phyloP scores from a whole-genome alignment of 2,888 invertebrate species.

The Eupeodes luniger region DNA sequence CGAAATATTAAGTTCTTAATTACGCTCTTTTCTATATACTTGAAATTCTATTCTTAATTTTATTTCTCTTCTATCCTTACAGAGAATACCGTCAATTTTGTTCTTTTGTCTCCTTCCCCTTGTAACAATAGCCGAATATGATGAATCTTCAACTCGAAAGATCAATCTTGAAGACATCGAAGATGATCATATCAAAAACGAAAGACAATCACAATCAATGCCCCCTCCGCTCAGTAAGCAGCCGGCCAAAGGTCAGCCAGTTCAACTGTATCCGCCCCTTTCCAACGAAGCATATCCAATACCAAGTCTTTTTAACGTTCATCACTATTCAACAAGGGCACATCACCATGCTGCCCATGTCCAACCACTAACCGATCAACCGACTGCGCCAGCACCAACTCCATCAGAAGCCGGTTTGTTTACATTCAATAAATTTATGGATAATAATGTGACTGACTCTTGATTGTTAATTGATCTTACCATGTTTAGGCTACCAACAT shows the following conservation, averaged over 20 bases:
- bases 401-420: constrained; percentile 72
- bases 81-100: constrained; percentile 50
- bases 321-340: constrained; percentile 52
- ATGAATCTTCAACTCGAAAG: constrained; percentile 83
- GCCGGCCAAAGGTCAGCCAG: constrained; percentile 71
- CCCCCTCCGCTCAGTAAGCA: constrained; percentile 65
- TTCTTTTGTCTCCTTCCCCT: constrained; percentile 53
- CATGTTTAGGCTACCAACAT: constrained; percentile 64
- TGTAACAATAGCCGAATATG: constrained; percentile 67
- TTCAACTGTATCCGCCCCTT: constrained; percentile 55
- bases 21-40: too few species aligned
- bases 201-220: constrained; percentile 81
- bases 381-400: constrained; percentile 56
- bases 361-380: constrained; percentile 67
- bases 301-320: constrained; percentile 20
- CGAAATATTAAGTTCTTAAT: too few species aligned
- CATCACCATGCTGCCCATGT: constrained; percentile 58
- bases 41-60: background rate
- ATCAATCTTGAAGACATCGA: constrained; percentile 91
- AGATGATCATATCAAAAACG: constrained; percentile 88
- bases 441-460: background rate
- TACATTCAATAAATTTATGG: constrained; percentile 34
- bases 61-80: background rate
- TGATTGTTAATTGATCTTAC: constrained; percentile 34
- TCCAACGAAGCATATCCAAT: constrained; percentile 44